These are phyloP conservation scores for Calosoma granatense DNA, from an alignment of 1,140 invertebrate genomes.

Conservation along the genomic window DNA sequence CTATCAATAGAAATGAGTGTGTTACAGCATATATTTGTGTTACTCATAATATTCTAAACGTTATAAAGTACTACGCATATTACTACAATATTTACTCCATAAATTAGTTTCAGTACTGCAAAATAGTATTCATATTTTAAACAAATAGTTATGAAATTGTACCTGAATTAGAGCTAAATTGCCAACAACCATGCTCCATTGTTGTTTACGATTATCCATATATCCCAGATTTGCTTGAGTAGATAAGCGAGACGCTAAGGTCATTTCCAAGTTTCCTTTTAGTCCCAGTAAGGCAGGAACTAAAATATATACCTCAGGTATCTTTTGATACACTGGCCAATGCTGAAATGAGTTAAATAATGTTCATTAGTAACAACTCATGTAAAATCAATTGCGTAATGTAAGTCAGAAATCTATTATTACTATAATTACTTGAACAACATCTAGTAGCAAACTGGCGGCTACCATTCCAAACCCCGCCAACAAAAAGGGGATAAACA, in stretches of 20 bases:
- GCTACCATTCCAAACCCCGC: slow-evolving; percentile 89
- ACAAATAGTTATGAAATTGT: no score
- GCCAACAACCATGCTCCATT: slow-evolving; percentile 66
- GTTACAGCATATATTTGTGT: no score
- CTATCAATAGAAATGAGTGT: no score
- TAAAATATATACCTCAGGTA: slow-evolving; percentile 88
- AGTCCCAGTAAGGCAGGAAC: slow-evolving; percentile 90
- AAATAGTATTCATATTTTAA: no score
- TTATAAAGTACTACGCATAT: no score
- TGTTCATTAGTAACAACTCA: background rate
- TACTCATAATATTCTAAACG: no score
- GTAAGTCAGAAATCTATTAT: background rate
- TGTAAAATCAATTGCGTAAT: background rate
- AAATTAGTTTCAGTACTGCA: no score
- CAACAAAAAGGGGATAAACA: slow-evolving; percentile 80
- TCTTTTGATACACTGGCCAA: slow-evolving; percentile 74
- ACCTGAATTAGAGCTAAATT: slow-evolving; percentile 83
- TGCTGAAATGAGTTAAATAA: slow-evolving; percentile 48
- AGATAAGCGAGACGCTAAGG: slow-evolving; percentile 83
- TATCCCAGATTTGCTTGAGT: slow-evolving; percentile 80
- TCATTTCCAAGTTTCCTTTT: slow-evolving; percentile 98
- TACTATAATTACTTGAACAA: slow-evolving; percentile 69
- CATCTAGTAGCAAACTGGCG: slow-evolving; percentile 73
- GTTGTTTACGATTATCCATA: slow-evolving; percentile 54
- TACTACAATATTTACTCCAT: no score